Base-by-base conservation (phyloP, 2,888 invertebrate genomes). In the Acanthopleura granulata region DNA sequence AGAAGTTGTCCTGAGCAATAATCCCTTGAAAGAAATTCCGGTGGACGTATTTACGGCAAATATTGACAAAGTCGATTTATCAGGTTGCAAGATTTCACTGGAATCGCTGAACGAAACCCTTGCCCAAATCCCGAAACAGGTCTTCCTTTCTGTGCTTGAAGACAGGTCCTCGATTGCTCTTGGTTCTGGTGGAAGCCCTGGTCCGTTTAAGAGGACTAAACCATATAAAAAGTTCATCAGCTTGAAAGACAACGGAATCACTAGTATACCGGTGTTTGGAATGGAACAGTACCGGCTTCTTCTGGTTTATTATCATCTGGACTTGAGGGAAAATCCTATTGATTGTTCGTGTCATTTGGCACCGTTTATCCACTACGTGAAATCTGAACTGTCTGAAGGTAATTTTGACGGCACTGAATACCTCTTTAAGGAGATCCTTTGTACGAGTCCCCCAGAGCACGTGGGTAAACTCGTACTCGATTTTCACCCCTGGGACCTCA, bases 371-470 rank as follows among this genome's bases (percentile, higher is more conserved):
- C 6, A 18, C 16, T 27, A 66, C 29, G 29, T 27, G 29, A 66
- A 25, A 1, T 16, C 22, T 16, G 66, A 22, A 27, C 22, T 6
- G 4, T 16, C 22, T 1, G 25, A 27, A 16, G 66, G 29, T 27
- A 22, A 16, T 27, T 66, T 66, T 25, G 66, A 66, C 29, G 66
- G 66, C 29, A 27, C 22, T 16, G 66, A 66, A 66, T 66, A 66
- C 29, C 25, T 66, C 4, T 66, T 66, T 25, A 27, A 18, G 16
- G 66, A 66, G 16, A 16, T 66, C 22, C 18, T 3, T 6, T 66
- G 66, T 66, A 27, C 66, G 4, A 22, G 29, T 16, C 66, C 66
- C 9, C 16, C 66, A 6, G 25, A 66, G 29, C 25, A 27, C 25
- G 22, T 3, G 3, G 66, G 66, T 15, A 22, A 25, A 66, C 16